Evolutionary conservation across 2,113 vertebrate genomes (phyloP).

Genomic region (Phyllostomus hastatus): DNA sequence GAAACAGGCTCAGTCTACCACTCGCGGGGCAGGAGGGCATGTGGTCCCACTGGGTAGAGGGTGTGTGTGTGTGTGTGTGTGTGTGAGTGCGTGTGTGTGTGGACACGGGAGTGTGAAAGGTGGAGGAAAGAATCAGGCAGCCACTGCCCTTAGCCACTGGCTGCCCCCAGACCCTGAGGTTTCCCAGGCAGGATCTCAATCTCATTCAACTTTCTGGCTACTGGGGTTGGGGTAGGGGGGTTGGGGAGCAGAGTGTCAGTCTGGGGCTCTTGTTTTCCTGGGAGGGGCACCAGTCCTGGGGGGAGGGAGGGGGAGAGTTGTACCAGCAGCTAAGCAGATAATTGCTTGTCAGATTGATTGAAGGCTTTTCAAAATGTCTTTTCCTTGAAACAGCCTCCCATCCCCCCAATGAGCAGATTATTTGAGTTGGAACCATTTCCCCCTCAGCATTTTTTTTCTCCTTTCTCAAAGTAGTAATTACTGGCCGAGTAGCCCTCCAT

Average conservation of each 20-base stretch:
- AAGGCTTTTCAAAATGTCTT: constrained; percentile 84
- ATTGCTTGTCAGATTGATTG: constrained; percentile 88
- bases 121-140: neutral
- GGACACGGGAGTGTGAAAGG: neutral
- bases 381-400: constrained; percentile 79
- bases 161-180: neutral
- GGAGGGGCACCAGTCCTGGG: constrained; percentile 59
- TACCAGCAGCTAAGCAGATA: constrained; percentile 81
- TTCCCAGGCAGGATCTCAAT: neutral
- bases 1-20: neutral
- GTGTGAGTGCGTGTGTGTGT: neutral
- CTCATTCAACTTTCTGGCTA: neutral
- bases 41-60: neutral
- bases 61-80: rapidly evolving
- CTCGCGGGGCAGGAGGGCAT: neutral
- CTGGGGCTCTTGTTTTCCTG: constrained; percentile 42
- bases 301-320: constrained; percentile 37
- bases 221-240: neutral
- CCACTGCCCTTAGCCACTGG: neutral
- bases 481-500: constrained; percentile 83
- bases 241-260: neutral
- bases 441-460: constrained; percentile 73
- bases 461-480: constrained; percentile 87
- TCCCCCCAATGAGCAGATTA: constrained; percentile 76
- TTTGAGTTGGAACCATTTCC: constrained; percentile 81